These are phyloP conservation scores for Graphium colonna DNA, from an alignment of 2,888 invertebrate species.

Conservation along the genomic window DNA sequence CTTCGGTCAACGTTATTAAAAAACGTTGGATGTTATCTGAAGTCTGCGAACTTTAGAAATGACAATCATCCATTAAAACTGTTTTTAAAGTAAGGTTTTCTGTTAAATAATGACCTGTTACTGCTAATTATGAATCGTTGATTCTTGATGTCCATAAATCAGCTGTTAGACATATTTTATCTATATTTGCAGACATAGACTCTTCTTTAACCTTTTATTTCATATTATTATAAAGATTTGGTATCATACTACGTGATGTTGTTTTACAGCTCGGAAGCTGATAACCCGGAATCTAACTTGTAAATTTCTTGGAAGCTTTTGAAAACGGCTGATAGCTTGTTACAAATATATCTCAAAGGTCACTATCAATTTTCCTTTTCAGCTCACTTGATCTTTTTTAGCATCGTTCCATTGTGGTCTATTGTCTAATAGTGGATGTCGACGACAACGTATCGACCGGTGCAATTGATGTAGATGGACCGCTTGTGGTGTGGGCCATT, in stretches of 20 bases:
- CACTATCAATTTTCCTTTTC: slow-evolving; percentile 24
- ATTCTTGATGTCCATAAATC: slow-evolving; percentile 36
- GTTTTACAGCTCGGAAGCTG: slow-evolving; percentile 27
- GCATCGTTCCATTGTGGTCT: not conserved
- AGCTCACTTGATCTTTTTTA: not conserved
- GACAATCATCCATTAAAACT: slow-evolving; percentile 27
- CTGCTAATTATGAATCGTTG: slow-evolving; percentile 30
- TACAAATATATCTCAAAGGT: slow-evolving; percentile 25
- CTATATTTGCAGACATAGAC: not conserved
- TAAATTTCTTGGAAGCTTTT: slow-evolving; percentile 25
- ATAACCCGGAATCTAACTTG: slow-evolving; percentile 28
- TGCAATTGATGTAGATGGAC: not conserved
- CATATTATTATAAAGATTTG: not conserved
- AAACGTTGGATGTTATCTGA: slow-evolving; percentile 29
- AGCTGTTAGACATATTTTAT: not conserved
- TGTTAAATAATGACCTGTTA: slow-evolving; percentile 35
- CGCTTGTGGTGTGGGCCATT: not conserved
- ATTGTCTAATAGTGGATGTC: not conserved
- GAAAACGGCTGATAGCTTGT: slow-evolving; percentile 27
- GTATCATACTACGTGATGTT: not conserved
- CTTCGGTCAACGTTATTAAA: slow-evolving; percentile 23
- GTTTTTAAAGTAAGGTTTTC: slow-evolving; percentile 26
- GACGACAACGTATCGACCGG: not conserved
- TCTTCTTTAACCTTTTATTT: not conserved
- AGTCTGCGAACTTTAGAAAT: slow-evolving; percentile 30